Evolutionary conservation across 1,140 invertebrate species (phyloP), one percentile per base, ranked within the genome.

Genomic region (Elymnias hypermnestra): DNA sequence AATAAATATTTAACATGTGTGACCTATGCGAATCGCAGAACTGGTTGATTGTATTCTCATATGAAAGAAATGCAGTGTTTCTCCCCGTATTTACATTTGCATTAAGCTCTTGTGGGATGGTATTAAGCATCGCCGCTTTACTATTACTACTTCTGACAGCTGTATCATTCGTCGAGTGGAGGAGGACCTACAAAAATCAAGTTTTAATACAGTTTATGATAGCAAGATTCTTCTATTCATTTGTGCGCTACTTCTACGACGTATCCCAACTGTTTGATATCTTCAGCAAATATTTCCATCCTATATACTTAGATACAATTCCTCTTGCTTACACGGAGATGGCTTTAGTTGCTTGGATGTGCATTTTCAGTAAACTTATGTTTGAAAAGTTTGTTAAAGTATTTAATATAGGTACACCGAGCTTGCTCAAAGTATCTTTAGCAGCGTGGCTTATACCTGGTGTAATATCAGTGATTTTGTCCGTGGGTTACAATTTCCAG

Each of bases 201-300:
- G 41, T 82, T 0, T 58, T 84, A 1, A 63, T 75, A 14, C 81
- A 84, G 42, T 78, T 82, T 41, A 84, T 82, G 69, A 42, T 70
- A 0, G 62, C 74, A 4, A 70, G 77, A 57, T 75, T 72, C 25
- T 8, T 77, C 2, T 74, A 69, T 37, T 63, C 59, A 0, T 40
- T 57, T 2, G 23, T 65, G 0, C 57, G 71, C 46, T 82, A 72
- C 19, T 17, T 66, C 0, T 48, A 56, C 8, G 72, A 74, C 9
- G 36, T 73, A 1, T 38, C 41, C 1, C 45, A 46, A 10, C 19
- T 65, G 1, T 63, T 66, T 21, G 19, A 53, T 0, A 14, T 53
- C 1, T 33, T 41, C 9, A 12, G 18, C n/a, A 8, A 2, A 1
- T 26, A 48, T 18, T 33, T 33, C 2, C 29, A 55, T 0, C 37